These are phyloP conservation scores for Drosophila fulvimacula DNA, from an alignment of 2,888 invertebrate species.

Conservation along the genomic window DNA sequence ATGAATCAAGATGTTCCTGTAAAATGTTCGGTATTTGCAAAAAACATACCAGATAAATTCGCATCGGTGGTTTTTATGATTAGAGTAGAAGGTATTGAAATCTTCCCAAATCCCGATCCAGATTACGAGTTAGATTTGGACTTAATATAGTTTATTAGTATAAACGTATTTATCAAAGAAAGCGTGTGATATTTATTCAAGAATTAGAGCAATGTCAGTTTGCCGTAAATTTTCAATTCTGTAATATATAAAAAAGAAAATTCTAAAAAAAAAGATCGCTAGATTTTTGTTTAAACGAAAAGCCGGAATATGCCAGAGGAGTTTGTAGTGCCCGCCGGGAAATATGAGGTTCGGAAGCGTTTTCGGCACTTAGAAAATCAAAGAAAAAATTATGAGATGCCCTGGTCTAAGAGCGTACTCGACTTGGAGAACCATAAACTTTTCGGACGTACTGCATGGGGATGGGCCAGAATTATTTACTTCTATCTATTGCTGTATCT, in stretches of 20 bases:
- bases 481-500: slow-evolving; percentile 51
- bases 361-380: slow-evolving; percentile 47
- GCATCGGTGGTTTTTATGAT: slow-evolving; percentile 24
- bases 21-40: slow-evolving; percentile 39
- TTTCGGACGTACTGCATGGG: slow-evolving; percentile 49
- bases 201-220: slow-evolving; percentile 1
- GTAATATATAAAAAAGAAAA: not conserved
- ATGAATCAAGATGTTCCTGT: slow-evolving; percentile 36
- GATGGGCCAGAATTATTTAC: slow-evolving; percentile 43
- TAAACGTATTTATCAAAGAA: slow-evolving; percentile 3
- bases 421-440: slow-evolving; percentile 51
- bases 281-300: too few species aligned
- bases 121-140: slow-evolving; percentile 6
- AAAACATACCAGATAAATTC: slow-evolving; percentile 33
- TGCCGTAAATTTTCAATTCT: not conserved
- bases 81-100: slow-evolving; percentile 27
- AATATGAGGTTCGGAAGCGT: slow-evolving; percentile 55
- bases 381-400: slow-evolving; percentile 43
- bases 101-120: not conserved
- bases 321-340: slow-evolving; percentile 37
- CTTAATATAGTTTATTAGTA: not conserved
- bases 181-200: not conserved
- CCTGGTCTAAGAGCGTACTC: slow-evolving; percentile 61
- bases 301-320: slow-evolving; percentile 45
- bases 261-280: too few species aligned